Conservation (phyloP, 2,113 vertebrate genomes). For the Saccopteryx leptura region DNA sequence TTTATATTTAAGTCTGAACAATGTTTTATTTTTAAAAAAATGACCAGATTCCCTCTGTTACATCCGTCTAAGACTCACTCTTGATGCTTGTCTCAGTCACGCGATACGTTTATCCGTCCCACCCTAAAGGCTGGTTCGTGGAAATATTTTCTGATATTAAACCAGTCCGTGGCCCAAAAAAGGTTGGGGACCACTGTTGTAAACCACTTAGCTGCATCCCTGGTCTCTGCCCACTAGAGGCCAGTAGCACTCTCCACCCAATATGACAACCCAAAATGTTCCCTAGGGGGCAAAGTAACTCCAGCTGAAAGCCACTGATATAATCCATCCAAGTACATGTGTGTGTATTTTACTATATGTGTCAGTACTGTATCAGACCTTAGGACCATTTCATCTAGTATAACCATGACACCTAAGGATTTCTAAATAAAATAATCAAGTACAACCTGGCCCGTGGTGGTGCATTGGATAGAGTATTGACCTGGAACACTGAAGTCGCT, state of each 20-base stretch:
- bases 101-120: too few relatives aligned
- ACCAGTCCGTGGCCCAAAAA: too few relatives aligned
- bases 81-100: too few relatives aligned
- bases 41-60: too few relatives aligned
- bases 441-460: neutral
- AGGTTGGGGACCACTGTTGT: neutral
- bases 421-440: neutral
- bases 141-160: too few relatives aligned
- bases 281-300: neutral
- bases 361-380: neutral
- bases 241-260: neutral
- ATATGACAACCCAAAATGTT: neutral
- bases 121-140: too few relatives aligned
- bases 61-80: too few relatives aligned
- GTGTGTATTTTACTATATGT: neutral
- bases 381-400: neutral
- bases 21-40: too few relatives aligned
- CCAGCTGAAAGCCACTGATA: neutral
- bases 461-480: too few relatives aligned
- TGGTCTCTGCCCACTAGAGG: neutral
- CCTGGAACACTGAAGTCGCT: too few relatives aligned
- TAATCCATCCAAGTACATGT: neutral
- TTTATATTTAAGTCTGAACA: too few relatives aligned
- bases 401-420: neutral
- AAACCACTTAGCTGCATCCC: neutral